Evolutionary conservation across 2,888 invertebrate genomes (phyloP).

Genomic region (Asteroscopus sphinx): DNA sequence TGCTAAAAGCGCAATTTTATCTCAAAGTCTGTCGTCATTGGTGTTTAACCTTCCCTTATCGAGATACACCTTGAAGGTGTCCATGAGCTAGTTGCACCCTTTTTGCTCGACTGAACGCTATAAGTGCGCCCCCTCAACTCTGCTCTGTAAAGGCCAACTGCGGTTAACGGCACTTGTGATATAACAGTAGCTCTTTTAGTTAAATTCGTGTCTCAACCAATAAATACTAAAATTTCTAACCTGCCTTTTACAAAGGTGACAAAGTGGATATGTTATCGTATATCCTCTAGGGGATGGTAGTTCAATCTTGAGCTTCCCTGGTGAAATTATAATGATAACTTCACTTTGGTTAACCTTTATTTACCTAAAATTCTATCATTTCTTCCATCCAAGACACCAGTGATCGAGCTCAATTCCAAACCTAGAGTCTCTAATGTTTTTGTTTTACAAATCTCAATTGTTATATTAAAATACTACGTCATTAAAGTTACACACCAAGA

Average conservation of each 20-base stretch:
- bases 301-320: not conserved
- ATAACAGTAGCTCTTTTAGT: conserved; percentile 12
- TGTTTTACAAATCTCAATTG: too few relatives aligned
- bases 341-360: not conserved
- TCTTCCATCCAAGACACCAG: not conserved
- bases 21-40: conserved; percentile 40
- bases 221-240: not conserved
- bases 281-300: too few relatives aligned
- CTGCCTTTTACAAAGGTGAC: not conserved
- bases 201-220: too few relatives aligned
- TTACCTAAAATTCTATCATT: not conserved
- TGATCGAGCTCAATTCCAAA: not conserved
- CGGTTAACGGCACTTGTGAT: conserved; percentile 28
- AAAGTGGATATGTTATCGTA: not conserved
- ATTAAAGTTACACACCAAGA: too few relatives aligned
- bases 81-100: conserved; percentile 55
- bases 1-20: not conserved
- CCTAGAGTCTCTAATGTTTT: too few relatives aligned
- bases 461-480: too few relatives aligned
- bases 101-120: conserved; percentile 40
- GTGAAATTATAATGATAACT: not conserved
- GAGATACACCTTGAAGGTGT: conserved; percentile 42
- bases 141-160: conserved; percentile 34
- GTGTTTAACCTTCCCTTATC: conserved; percentile 27
- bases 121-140: conserved; percentile 28